Evolutionary conservation across 2,113 vertebrate genomes (phyloP).

Genomic region (Propithecus coquereli): DNA sequence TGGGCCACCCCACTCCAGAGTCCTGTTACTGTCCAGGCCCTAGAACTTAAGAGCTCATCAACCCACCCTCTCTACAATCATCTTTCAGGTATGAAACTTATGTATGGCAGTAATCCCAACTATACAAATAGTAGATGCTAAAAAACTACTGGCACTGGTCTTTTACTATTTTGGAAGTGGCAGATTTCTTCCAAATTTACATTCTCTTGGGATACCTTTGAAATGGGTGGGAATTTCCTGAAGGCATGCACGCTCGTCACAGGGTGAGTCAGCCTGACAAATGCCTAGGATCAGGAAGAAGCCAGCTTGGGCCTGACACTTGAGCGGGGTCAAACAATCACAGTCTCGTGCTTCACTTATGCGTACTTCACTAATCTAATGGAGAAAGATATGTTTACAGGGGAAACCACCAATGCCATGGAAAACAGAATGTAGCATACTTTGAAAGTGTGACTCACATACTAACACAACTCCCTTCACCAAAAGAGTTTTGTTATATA

Average conservation of each 20-base stretch:
- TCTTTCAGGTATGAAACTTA: background rate
- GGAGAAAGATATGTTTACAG: background rate
- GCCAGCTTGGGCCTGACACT: background rate
- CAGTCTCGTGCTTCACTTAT: background rate
- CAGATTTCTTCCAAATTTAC: background rate
- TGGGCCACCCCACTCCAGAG: background rate
- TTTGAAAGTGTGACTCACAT: background rate
- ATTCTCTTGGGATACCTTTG: background rate
- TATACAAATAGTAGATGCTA: background rate
- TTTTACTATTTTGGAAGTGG: background rate
- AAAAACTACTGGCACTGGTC: background rate
- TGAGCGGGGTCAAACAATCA: background rate
- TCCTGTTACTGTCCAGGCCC: background rate
- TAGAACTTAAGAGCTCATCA: background rate
- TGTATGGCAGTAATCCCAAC: background rate
- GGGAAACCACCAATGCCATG: background rate
- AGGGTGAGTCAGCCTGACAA: background rate
- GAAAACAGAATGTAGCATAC: background rate
- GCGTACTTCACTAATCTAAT: background rate
- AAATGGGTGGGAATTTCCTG: background rate
- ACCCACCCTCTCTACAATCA: background rate
- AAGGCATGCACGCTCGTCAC: background rate
- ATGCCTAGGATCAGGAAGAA: background rate
- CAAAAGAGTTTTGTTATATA: background rate
- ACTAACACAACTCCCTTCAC: background rate